Evolutionary conservation across 2,888 invertebrate genomes (phyloP).

Genomic region (Aspidapion aeneum): DNA sequence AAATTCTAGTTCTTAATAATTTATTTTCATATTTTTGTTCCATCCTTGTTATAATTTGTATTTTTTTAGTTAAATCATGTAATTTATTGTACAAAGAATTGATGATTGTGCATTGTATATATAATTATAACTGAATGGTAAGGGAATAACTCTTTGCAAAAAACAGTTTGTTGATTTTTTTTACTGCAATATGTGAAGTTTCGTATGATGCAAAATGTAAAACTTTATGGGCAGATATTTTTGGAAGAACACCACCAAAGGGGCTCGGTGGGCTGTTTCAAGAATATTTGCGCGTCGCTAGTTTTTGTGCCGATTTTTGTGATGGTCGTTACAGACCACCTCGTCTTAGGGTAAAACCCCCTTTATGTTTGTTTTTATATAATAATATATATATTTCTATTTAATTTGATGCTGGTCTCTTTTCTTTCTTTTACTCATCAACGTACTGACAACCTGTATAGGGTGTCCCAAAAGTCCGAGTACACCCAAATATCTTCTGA

Average conservation of each 20-base stretch:
- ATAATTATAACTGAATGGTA: not conserved
- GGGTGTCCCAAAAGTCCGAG: too few species aligned
- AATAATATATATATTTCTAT: slow-evolving; percentile 13
- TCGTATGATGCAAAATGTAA: too few species aligned
- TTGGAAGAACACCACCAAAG: too few species aligned
- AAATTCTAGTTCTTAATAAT: not conserved
- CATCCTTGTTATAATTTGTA: not conserved
- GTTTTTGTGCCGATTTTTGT: not conserved
- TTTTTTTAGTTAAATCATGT: not conserved
- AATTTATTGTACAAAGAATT: not conserved
- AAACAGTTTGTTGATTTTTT: not conserved
- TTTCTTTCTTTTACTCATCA: slow-evolving; percentile 17
- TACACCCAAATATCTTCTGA: too few species aligned
- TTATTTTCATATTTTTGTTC: not conserved
- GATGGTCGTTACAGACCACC: not conserved
- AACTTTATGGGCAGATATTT: too few species aligned
- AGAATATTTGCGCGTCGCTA: not conserved
- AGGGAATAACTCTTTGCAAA: not conserved
- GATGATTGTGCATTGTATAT: not conserved
- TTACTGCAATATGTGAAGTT: not conserved
- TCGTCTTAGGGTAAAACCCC: not conserved
- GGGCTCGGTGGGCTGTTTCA: too few species aligned
- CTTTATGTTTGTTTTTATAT: slow-evolving; percentile 1
- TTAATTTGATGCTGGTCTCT: slow-evolving; percentile 15
- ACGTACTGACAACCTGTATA: too few species aligned